Base-by-base conservation (phyloP, 2,888 invertebrate species). In the Brachylomia viminalis region DNA sequence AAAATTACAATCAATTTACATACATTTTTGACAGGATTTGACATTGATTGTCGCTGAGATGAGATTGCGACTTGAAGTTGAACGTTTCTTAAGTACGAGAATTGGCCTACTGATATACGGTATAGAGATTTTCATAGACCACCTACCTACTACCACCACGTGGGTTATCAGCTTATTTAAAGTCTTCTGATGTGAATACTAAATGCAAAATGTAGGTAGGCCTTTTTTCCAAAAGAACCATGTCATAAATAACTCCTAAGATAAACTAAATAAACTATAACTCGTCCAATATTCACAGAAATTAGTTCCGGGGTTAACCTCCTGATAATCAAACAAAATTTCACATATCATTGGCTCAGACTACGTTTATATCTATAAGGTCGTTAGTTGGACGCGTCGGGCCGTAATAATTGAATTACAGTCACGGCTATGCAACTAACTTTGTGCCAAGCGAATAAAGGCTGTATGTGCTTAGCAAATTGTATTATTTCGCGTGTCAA, bases 371-470 rank as follows among this genome's bases (percentile, higher is more conserved):
- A 87, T 90, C 92, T 91, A 90, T 92, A 95, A 94, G 95, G 94
- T 94, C 93, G 94, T 94, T 94, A 94, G 94, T 94, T 91, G 91
- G 87, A 92, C 91, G 95, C 95, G 94, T 92, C 92, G 92, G 90
- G 88, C 90, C 93, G 93, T 93, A 92, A 94, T 95, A 95, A 95
- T 95, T 95, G 91, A 94, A 95, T 95, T 95, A 95, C 93, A 88
- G 88, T 91, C 87, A 91, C 90, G 89, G 92, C 91, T 93, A 92
- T 85, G 83, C 87, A 87, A 87, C 85, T 85, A 77, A 79, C 70
- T 77, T 87, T 83, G 82, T 87, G 84, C 87, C 79, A 83, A 69
- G 82, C 80, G 75, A 84, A 79, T 86, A 56, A 85, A 30, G 75
- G 82, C 85, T 83, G 45, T 87, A 75, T 82, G 42, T 62, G 71